Percentiles rank a stretch among this genome's conserved stretches.
Evolutionary conservation across 2,797 vertebrate species (phyloP).

Genomic region (Melopsittacus undulatus): DNA sequence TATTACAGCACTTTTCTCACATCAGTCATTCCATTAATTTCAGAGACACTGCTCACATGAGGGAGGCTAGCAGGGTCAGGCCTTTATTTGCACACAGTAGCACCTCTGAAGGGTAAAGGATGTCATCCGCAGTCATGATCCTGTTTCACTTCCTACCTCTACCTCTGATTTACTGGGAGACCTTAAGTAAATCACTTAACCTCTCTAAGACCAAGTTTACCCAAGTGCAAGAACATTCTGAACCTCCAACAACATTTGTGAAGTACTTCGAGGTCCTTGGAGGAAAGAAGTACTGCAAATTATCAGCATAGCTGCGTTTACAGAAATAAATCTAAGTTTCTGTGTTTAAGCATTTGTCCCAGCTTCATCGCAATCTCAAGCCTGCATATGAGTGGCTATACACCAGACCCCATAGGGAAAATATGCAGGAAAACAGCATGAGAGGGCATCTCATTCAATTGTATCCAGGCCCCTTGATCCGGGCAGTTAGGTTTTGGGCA

Average conservation of each 20-base stretch:
- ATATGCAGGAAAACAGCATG: neutral
- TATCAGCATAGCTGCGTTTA: neutral
- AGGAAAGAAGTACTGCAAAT: constrained; percentile 33
- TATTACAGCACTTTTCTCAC: neutral
- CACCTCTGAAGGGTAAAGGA: constrained; percentile 41
- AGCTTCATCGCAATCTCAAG: neutral
- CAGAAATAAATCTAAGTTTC: constrained; percentile 9
- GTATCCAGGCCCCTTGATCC: neutral
- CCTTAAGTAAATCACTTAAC: constrained; percentile 55
- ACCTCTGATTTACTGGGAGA: constrained; percentile 52
- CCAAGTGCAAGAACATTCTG: constrained; percentile 5
- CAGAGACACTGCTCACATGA: neutral
- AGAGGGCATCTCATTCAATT: neutral
- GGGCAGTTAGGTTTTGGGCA: neutral
- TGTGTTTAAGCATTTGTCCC: neutral
- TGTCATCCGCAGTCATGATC: constrained; percentile 24
- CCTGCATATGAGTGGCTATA: neutral
- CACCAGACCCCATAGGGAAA: neutral
- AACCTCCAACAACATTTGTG: constrained; percentile 10
- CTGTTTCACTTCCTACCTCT: constrained; percentile 55
- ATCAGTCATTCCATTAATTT: neutral
- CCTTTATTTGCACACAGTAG: constrained; percentile 19
- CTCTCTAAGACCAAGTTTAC: constrained; percentile 36
- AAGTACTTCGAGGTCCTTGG: neutral
- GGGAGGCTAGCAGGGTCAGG: neutral